Evolutionary conservation across 2,888 invertebrate genomes (phyloP).

Genomic region (Cataglyphis cursor): DNA sequence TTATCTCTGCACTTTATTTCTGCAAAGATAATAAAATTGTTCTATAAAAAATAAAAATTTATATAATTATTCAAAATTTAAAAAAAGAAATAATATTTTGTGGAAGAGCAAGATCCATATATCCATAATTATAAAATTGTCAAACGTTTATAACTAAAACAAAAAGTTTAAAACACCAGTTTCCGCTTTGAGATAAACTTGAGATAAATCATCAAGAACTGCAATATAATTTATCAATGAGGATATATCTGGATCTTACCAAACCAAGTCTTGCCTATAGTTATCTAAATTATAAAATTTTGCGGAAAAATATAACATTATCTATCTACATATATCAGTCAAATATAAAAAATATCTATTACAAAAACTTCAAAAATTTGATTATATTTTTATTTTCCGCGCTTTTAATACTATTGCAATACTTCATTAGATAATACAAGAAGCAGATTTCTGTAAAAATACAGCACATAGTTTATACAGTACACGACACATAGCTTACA

Average conservation of each 20-base stretch:
- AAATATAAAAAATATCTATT: constrained; percentile 46
- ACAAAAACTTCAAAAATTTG: constrained; percentile 24
- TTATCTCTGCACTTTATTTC: constrained; percentile 37
- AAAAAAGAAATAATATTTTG: constrained; percentile 57
- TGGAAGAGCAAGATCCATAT: constrained; percentile 58
- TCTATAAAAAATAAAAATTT: constrained; percentile 1
- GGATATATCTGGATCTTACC: constrained; percentile 62
- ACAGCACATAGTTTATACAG: background rate
- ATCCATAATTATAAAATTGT: constrained; percentile 55
- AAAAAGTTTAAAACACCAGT: background rate
- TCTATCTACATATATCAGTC: constrained; percentile 27
- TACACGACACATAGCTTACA: constrained; percentile 35
- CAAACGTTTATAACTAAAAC: background rate
- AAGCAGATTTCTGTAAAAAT: constrained; percentile 74
- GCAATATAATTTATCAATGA: constrained; percentile 48
- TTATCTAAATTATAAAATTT: constrained; percentile 29
- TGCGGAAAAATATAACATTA: background rate
- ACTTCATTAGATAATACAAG: constrained; percentile 59
- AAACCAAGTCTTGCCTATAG: constrained; percentile 1
- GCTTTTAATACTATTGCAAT: constrained; percentile 41
- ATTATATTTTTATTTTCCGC: constrained; percentile 19
- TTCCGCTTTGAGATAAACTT: background rate
- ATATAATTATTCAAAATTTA: constrained; percentile 25
- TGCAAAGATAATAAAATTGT: constrained; percentile 49
- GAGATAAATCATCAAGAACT: constrained; percentile 32